Evolutionary conservation across 2,797 vertebrate species (phyloP).

Genomic region (Pelodytes ibericus): DNA sequence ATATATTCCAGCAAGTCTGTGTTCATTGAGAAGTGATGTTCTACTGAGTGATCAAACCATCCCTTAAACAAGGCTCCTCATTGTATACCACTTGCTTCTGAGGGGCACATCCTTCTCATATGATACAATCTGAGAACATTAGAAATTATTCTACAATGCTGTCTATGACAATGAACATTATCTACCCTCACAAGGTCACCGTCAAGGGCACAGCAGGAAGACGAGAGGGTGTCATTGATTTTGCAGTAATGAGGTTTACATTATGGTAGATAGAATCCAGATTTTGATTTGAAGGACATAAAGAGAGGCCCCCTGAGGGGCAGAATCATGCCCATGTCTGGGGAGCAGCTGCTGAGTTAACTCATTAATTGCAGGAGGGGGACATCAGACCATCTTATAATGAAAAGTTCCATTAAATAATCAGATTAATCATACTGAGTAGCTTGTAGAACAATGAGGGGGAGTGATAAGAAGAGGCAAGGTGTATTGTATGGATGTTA

Average conservation of each 20-base stretch:
- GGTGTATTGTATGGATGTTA: too few species aligned
- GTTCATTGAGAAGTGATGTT: background rate
- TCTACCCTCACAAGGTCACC: conserved; percentile 48
- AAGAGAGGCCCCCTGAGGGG: conserved; percentile 37
- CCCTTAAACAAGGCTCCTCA: background rate
- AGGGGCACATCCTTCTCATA: background rate
- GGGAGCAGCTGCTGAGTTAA: conserved; percentile 49
- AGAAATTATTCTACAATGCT: conserved; percentile 13
- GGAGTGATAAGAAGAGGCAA: too few species aligned
- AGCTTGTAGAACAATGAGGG: too few species aligned
- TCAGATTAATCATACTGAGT: background rate
- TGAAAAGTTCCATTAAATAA: background rate
- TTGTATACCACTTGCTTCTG: background rate
- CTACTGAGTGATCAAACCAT: background rate
- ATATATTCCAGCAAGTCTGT: background rate
- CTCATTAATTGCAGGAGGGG: conserved; percentile 14
- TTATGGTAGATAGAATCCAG: conserved; percentile 54
- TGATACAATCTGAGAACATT: conserved; percentile 8
- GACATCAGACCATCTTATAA: background rate
- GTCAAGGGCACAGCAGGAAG: conserved; percentile 39
- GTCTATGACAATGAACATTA: conserved; percentile 36
- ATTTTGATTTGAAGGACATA: conserved; percentile 54
- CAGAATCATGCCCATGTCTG: conserved; percentile 24
- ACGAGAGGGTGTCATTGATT: conserved; percentile 51
- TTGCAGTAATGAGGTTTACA: conserved; percentile 55